Base-by-base conservation (phyloP, 2,797 vertebrate species). In the Poeciliopsis paucimaculata region DNA sequence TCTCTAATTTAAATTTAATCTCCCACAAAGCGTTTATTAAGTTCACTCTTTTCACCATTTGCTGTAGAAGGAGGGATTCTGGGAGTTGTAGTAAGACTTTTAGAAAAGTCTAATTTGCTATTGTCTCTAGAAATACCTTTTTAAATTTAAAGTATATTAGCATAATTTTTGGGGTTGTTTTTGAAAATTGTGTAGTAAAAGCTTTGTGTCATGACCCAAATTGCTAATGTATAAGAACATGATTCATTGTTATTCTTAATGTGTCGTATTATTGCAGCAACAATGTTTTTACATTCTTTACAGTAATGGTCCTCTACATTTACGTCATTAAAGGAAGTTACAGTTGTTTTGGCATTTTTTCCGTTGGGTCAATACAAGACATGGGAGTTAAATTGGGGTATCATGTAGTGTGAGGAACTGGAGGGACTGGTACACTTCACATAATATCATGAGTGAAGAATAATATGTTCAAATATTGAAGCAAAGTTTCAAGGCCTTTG, bases 41-140 rank as follows among this genome's bases (percentile, higher is more conserved):
- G 68, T 45, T 28, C 28, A 82, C 81, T 73, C 74, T 57, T 71
- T 72, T 47, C 45, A 76, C 51, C 55, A 39, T 77, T 74, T 36
- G 13, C 26, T 8, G 55, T 81, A 73, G 75, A 87, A 86, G 83
- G 31, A 1, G 77, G 88, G 80, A 92, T 92, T 91, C 64, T 94
- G 90, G 91, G 88, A 92, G 84, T 85, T 91, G 53, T 73, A 86
- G 87, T 89, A 16, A 83, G 81, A 76, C 45, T 75, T 76, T 53
- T 86, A 72, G 72, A 36, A 36, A 20, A 34, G 55, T 16, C 72
- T 49, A 46, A 46, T 47, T 72, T 84, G 80, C 80, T 77, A 75
- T 90, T 79, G 84, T 62, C 75, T 71, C 70, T 84, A 71, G 75
- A 68, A 20, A n/a, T 16, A 12, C 23, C 13, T 4, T 12, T 7